Base-by-base conservation (phyloP, 2,797 vertebrate genomes). In the Notolepis coatsorum region DNA sequence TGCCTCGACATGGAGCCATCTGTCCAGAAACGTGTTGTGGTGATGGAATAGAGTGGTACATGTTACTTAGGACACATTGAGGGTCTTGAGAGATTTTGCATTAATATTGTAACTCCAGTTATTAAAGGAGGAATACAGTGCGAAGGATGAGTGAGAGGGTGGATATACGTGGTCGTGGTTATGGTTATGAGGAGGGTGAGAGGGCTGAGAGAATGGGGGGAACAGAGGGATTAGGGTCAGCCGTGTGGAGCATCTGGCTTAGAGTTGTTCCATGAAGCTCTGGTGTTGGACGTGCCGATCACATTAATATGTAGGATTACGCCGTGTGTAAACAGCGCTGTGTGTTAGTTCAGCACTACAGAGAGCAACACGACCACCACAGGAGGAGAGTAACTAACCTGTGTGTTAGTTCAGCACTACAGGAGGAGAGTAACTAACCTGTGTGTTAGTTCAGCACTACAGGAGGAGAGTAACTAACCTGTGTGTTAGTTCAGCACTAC, bases 201-300 rank as follows among this genome's bases (percentile, higher is more conserved):
- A 82, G 70, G 69, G 57, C 57, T 68, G 63, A 75, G 70, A 65
- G 76, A 71, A 77, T 68, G 71, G 79, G 82, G 79, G 83, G 79
- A 85, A 89, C 73, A 71, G 77, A 84, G 71, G 89, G 92, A 93
- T 93, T 93, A 92, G 80, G 88, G 87, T 91, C 90, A 90, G 84
- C 84, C 88, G 88, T 91, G 87, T 90, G 87, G 86, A 79, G 84
- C 88, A 88, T 88, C 86, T 89, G 86, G 82, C 78, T 86, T 71
- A 84, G 69, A 77, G 77, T 82, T 79, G 75, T 18, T 49, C 23
- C 51, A 23, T 47, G 30, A 47, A 35, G 55, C 28, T 18, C 20
- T 62, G 53, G 37, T 8, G 21, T 48, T 65, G 73, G 72, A 53
- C 43, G 68, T 72, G 67, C 68, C 20, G 46, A n/a, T n/a, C n/a